Conservation (phyloP, 2,797 vertebrate species). For the Acanthiza pusilla region DNA sequence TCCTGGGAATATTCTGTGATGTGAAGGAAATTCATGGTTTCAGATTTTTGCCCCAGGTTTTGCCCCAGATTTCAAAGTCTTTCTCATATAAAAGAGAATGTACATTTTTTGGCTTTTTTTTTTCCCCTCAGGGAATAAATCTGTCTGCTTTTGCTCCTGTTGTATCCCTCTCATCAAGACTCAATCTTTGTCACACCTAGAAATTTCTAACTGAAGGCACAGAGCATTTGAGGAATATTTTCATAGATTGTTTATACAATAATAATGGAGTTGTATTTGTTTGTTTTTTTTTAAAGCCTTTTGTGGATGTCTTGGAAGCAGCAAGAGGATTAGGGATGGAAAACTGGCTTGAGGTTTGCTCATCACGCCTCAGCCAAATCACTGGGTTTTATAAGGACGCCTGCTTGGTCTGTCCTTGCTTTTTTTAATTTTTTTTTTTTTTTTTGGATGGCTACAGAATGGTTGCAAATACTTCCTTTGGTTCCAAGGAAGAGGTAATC, state of each 20-base stretch:
- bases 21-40: neutral
- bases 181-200: neutral
- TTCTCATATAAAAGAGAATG: neutral
- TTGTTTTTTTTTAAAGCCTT: neutral
- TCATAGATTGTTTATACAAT: neutral
- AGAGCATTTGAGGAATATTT: neutral
- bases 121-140: neutral
- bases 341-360: neutral
- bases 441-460: no score
- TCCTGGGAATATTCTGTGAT: neutral
- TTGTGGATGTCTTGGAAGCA: neutral
- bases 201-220: neutral
- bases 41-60: neutral
- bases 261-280: neutral
- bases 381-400: neutral
- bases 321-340: neutral
- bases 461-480: neutral
- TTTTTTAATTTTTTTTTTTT: neutral
- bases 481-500: neutral
- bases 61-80: neutral
- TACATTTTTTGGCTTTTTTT: neutral
- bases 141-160: neutral
- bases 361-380: neutral
- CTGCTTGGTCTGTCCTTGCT: neutral
- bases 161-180: neutral